Evolutionary conservation across 2,888 invertebrate species (phyloP).

Genomic region (Limnephilus marmoratus): DNA sequence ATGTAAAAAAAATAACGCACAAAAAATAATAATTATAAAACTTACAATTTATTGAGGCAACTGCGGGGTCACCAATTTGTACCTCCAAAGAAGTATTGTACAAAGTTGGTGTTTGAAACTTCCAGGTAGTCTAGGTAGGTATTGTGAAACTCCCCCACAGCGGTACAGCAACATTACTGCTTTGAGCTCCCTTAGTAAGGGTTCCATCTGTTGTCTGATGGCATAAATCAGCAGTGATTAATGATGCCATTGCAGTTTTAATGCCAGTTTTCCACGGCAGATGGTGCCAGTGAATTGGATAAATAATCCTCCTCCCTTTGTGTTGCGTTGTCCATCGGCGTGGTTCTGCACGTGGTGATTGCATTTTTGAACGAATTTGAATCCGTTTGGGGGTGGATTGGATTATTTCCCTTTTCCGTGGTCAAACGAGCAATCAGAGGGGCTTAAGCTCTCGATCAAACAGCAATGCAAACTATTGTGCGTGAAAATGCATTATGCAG

Average conservation of each 20-base stretch:
- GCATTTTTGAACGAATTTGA: background rate
- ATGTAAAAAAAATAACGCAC: too few species aligned
- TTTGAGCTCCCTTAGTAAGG: background rate
- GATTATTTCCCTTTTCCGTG: background rate
- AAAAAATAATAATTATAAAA: too few species aligned
- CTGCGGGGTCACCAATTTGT: too few species aligned
- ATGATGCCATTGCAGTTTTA: slow-evolving; percentile 26
- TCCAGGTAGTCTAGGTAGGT: background rate
- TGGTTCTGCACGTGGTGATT: slow-evolving; percentile 4
- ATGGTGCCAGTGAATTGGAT: slow-evolving; percentile 26
- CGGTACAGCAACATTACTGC: background rate
- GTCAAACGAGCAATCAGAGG: background rate
- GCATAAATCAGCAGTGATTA: slow-evolving; percentile 42
- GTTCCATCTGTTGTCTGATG: slow-evolving; percentile 23
- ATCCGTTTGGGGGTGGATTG: background rate
- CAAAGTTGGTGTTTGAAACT: background rate
- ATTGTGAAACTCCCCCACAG: background rate
- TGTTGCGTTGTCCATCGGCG: background rate
- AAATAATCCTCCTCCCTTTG: background rate
- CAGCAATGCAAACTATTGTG: background rate
- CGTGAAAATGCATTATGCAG: background rate
- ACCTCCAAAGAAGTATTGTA: background rate
- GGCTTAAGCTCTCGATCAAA: background rate
- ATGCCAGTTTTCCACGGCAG: slow-evolving; percentile 27
- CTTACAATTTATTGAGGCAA: too few species aligned